phyloP scores from a whole-genome alignment of 2,113 vertebrate species.

The Galbula dea region DNA sequence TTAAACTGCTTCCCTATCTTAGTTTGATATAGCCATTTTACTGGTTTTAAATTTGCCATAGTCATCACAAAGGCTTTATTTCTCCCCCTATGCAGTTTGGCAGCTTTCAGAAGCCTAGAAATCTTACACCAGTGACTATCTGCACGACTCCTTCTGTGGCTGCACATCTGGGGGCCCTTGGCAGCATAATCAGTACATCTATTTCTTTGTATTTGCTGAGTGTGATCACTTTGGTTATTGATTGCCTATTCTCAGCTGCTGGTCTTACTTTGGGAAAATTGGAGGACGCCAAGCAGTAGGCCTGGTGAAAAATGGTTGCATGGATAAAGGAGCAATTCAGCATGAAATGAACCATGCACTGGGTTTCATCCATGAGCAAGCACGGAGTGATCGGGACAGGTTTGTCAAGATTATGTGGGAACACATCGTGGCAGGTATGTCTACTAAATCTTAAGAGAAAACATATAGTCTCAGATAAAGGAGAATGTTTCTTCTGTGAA shows the following conservation, averaged over 20 bases:
- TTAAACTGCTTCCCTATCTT: neutral
- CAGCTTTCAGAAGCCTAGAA: neutral
- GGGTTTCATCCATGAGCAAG: conserved; percentile 77
- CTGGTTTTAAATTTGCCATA: neutral
- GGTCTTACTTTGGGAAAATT: conserved; percentile 68
- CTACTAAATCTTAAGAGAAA: neutral
- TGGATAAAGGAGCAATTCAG: conserved; percentile 68
- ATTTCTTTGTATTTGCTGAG: neutral
- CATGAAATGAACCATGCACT: conserved; percentile 76
- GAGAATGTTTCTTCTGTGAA: neutral
- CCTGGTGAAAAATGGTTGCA: conserved; percentile 59
- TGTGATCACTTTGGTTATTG: neutral
- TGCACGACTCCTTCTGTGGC: neutral
- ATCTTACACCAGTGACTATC: neutral
- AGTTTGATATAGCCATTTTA: neutral
- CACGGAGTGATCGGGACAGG: conserved; percentile 71
- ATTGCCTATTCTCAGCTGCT: conserved; percentile 66
- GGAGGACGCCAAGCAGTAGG: conserved; percentile 58
- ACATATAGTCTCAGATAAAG: neutral
- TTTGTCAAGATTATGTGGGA: conserved; percentile 70
- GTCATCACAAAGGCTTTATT: neutral
- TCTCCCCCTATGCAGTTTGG: neutral
- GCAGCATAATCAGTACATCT: neutral
- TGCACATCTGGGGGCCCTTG: neutral
- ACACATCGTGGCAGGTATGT: conserved; percentile 68